phyloP scores from a whole-genome alignment of 2,888 invertebrate genomes.

The Brachypalpus laphriformis region DNA sequence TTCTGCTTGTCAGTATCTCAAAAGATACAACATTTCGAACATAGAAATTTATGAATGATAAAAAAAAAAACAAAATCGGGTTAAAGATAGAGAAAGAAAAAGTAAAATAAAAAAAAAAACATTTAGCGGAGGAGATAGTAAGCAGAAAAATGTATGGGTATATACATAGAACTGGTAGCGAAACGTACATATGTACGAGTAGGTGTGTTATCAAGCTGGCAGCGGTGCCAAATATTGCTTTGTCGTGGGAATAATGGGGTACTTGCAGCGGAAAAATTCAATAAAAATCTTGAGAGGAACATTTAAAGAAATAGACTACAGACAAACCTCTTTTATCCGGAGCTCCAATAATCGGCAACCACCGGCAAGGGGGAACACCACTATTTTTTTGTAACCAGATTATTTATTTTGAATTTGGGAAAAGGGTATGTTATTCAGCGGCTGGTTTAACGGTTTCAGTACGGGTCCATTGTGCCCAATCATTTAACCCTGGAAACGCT shows the following conservation, averaged over 20 bases:
- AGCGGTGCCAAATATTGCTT: slow-evolving; percentile 27
- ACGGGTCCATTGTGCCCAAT: too few relatives aligned
- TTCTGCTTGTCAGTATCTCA: neutral
- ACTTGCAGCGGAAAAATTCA: slow-evolving; percentile 19
- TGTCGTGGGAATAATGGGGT: slow-evolving; percentile 37
- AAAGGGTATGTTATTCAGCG: too few relatives aligned
- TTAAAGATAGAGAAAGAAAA: neutral
- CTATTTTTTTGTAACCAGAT: too few relatives aligned
- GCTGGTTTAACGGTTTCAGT: too few relatives aligned
- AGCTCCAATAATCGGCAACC: too few relatives aligned
- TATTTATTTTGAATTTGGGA: too few relatives aligned
- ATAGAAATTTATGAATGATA: slow-evolving; percentile 17
- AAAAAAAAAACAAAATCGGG: slow-evolving; percentile 10
- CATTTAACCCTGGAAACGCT: too few relatives aligned
- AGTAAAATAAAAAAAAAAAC: neutral
- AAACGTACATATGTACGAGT: neutral
- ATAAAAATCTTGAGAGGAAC: too few relatives aligned
- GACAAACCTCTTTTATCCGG: too few relatives aligned
- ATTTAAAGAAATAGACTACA: too few relatives aligned
- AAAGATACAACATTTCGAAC: neutral
- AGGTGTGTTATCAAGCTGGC: slow-evolving; percentile 28
- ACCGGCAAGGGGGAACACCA: too few relatives aligned
- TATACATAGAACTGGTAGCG: neutral
- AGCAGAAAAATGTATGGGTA: slow-evolving; percentile 11
- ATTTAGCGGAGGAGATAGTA: slow-evolving; percentile 16